Conservation (phyloP, 2,797 vertebrate species). For the Pseudomugil gertrudae region DNA sequence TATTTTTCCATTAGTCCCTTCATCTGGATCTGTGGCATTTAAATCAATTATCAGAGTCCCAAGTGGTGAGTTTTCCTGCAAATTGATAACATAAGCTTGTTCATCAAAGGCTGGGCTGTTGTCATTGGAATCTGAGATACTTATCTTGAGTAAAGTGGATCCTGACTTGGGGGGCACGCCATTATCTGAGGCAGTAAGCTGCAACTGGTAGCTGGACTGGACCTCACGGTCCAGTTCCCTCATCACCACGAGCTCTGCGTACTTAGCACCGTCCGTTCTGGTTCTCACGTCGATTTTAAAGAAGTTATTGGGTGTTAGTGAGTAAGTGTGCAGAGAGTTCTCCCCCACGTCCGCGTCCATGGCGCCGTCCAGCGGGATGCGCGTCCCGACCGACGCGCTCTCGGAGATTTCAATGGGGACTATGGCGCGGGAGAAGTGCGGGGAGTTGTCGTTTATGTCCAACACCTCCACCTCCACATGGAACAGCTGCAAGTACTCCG, state of each 20-base stretch:
- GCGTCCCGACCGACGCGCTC: slow-evolving; percentile 93
- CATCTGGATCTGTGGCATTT: slow-evolving; percentile 97
- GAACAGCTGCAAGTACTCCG: slow-evolving; percentile 94
- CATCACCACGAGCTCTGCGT: slow-evolving; percentile 93
- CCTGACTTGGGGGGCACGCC: slow-evolving; percentile 91
- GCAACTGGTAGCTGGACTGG: slow-evolving; percentile 90
- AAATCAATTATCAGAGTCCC: slow-evolving; percentile 93
- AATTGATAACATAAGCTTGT: slow-evolving; percentile 87
- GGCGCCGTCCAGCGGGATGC: slow-evolving; percentile 92
- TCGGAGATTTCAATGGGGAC: slow-evolving; percentile 96
- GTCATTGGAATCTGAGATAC: slow-evolving; percentile 96
- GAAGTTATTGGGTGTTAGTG: slow-evolving; percentile 90
- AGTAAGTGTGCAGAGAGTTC: slow-evolving; percentile 92
- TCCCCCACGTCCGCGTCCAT: slow-evolving; percentile 94
- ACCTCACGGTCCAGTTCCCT: slow-evolving; percentile 92
- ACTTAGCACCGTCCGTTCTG: slow-evolving; percentile 93
- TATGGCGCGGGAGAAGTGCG: slow-evolving; percentile 91
- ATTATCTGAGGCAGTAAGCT: slow-evolving; percentile 91
- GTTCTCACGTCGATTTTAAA: slow-evolving; percentile 92
- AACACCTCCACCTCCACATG: slow-evolving; percentile 95
- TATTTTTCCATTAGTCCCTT: slow-evolving; percentile 95
- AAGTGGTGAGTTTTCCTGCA: slow-evolving; percentile 88
- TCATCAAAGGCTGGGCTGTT: slow-evolving; percentile 94
- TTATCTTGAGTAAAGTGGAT: slow-evolving; percentile 92
- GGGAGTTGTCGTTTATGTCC: slow-evolving; percentile 97